Percentiles rank a stretch among this genome's conserved stretches.
These are phyloP conservation scores for Cyanoliseus patagonus DNA, from an alignment of 2,113 vertebrate species.

Conservation along the genomic window DNA sequence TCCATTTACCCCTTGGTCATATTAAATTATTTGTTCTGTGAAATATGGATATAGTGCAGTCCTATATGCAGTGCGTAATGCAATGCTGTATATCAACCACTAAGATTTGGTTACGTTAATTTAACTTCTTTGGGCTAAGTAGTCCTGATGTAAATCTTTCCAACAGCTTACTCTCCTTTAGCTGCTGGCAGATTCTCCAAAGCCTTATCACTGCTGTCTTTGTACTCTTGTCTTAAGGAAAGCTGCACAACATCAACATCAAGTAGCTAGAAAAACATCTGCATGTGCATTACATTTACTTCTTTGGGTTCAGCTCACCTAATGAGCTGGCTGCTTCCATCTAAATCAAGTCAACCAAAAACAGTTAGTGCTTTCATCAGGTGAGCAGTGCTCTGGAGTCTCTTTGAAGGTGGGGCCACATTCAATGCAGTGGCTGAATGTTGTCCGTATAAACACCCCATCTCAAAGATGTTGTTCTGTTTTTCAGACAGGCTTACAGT, in stretches of 20 bases:
- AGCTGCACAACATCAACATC: slow-evolving; percentile 39
- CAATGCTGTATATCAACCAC: not conserved
- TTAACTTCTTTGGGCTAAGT: slow-evolving; percentile 63
- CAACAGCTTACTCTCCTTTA: slow-evolving; percentile 13
- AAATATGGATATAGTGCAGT: not conserved
- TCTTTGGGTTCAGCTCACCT: slow-evolving; percentile 52
- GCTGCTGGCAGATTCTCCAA: slow-evolving; percentile 19
- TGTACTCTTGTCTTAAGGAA: slow-evolving; percentile 40
- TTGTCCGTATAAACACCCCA: slow-evolving; percentile 72
- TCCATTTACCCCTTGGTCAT: not conserved
- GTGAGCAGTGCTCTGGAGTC: slow-evolving; percentile 52
- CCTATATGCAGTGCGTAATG: not conserved
- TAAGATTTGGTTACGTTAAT: slow-evolving; percentile 60
- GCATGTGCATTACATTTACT: slow-evolving; percentile 33
- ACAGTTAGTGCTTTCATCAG: slow-evolving; percentile 74
- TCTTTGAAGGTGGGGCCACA: slow-evolving; percentile 67
- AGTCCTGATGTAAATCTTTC: slow-evolving; percentile 54
- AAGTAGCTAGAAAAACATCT: slow-evolving; percentile 64
- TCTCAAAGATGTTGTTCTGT: slow-evolving; percentile 74
- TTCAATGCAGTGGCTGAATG: slow-evolving; percentile 12
- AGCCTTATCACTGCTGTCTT: slow-evolving; percentile 52
- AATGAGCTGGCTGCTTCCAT: slow-evolving; percentile 61
- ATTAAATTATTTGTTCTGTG: not conserved
- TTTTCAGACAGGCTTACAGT: slow-evolving; percentile 68
- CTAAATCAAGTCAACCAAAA: slow-evolving; percentile 65